Conservation (phyloP, 1,140 invertebrate species). For the Drosophila paulistorum region DNA sequence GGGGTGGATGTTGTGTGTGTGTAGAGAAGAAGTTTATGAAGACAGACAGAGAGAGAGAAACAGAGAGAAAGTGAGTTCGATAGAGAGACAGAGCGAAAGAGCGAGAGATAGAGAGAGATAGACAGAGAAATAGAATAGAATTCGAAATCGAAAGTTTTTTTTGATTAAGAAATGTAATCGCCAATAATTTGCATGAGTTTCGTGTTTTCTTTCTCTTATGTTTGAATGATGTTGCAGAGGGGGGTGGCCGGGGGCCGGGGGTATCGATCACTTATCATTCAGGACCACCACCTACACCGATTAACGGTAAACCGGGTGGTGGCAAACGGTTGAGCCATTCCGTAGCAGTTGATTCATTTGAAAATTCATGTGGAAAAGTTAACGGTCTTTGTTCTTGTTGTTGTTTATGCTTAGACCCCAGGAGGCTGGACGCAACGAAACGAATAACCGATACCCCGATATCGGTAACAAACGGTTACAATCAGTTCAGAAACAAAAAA, state of each 20-base stretch:
- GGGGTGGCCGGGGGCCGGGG: too few relatives aligned
- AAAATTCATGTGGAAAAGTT: conserved; percentile 10
- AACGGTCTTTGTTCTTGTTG: conserved; percentile 41
- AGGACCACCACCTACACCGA: not conserved
- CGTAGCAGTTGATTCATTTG: not conserved
- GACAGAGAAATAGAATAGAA: conserved; percentile 28
- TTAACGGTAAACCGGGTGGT: not conserved
- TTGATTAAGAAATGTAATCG: conserved; percentile 2
- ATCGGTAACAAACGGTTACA: not conserved
- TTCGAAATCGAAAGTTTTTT: conserved; percentile 40
- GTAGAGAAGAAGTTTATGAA: not conserved
- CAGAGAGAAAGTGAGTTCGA: conserved; percentile 27
- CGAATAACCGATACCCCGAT: conserved; percentile 4
- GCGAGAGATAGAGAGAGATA: conserved; percentile 2
- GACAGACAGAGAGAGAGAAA: conserved; percentile 23
- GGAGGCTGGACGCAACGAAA: conserved; percentile 1
- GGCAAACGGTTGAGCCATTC: not conserved
- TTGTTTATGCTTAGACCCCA: conserved; percentile 56
- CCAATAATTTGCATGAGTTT: conserved; percentile 19
- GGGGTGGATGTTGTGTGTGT: not conserved
- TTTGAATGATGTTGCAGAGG: conserved; percentile 3
- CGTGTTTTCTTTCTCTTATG: conserved; percentile 9
- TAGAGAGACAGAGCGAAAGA: conserved; percentile 42
- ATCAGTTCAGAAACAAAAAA: not conserved
- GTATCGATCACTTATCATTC: not conserved